phyloP scores from a whole-genome alignment of 2,888 invertebrate species.

The Muschampia plurimacula region DNA sequence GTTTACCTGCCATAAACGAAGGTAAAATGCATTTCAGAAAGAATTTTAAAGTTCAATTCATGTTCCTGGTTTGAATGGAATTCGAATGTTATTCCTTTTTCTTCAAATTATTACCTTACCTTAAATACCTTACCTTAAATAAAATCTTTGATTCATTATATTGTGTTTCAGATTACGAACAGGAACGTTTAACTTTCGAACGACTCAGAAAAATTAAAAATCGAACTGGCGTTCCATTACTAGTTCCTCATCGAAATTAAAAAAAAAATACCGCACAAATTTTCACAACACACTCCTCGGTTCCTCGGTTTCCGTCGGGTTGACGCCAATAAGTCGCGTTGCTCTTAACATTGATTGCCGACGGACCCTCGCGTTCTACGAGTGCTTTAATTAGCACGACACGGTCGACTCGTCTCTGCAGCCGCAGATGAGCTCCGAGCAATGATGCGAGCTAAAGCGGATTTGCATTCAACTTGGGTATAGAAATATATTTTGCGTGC shows the following conservation, averaged over 20 bases:
- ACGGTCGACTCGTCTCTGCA: slow-evolving; percentile 64
- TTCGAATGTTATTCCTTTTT: not conserved
- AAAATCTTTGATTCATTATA: too few species aligned
- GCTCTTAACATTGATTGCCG: slow-evolving; percentile 76
- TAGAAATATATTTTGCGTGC: slow-evolving; percentile 27
- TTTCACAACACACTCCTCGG: slow-evolving; percentile 17
- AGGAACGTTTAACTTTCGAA: not conserved
- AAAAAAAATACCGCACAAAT: not conserved
- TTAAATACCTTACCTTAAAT: too few species aligned
- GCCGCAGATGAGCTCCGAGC: slow-evolving; percentile 53
- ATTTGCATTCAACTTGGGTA: slow-evolving; percentile 25
- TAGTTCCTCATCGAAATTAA: not conserved
- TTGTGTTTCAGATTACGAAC: too few species aligned
- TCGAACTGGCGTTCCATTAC: not conserved
- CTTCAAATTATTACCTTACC: too few species aligned
- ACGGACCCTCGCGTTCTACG: slow-evolving; percentile 71
- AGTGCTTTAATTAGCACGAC: slow-evolving; percentile 77
- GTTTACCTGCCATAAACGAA: not conserved
- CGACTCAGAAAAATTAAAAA: not conserved
- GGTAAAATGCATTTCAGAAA: too few species aligned
- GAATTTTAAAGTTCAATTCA: not conserved
- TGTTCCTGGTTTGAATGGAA: too few species aligned
- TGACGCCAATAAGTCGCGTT: slow-evolving; percentile 66
- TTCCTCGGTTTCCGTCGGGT: slow-evolving; percentile 44
- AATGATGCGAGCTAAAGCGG: slow-evolving; percentile 30